Conservation (phyloP, 2,888 invertebrate genomes). For the Cantharis flavilabris region DNA sequence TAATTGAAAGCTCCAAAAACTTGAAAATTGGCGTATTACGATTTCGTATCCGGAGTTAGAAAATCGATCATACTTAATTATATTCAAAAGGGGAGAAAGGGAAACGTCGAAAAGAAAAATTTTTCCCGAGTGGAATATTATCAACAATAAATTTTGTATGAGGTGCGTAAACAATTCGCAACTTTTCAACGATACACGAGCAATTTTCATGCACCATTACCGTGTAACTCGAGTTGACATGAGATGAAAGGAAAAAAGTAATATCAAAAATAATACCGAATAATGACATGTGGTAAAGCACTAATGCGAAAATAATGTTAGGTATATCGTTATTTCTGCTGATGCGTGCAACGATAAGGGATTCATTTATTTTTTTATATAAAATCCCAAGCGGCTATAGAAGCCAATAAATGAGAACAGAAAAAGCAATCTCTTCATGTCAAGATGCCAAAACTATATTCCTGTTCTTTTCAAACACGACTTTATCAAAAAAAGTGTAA, state of each 20-base stretch:
- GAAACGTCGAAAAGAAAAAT: background rate
- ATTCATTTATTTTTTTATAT: conserved; percentile 31
- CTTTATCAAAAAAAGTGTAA: conserved; percentile 10
- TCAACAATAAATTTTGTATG: conserved; percentile 10
- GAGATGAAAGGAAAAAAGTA: conserved; percentile 17
- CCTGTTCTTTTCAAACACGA: conserved; percentile 12
- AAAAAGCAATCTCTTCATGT: conserved; percentile 27
- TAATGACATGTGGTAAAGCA: conserved; percentile 29
- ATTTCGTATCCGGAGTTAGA: background rate
- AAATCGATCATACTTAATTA: background rate
- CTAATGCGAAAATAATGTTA: conserved; percentile 39
- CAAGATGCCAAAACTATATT: conserved; percentile 18
- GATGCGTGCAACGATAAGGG: conserved; percentile 26
- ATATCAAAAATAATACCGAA: conserved; percentile 29
- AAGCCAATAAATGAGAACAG: conserved; percentile 28
- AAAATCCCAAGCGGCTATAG: conserved; percentile 25
- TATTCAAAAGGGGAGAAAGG: background rate
- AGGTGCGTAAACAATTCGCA: conserved; percentile 19
- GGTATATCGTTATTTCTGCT: conserved; percentile 26
- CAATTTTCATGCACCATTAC: conserved; percentile 22
- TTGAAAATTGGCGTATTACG: background rate
- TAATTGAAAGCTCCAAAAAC: background rate
- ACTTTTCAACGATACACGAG: background rate
- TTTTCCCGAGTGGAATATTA: background rate
- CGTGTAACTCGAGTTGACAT: conserved; percentile 11